Percentiles rank a stretch among this genome's conserved stretches.
Evolutionary conservation across 2,888 invertebrate species (phyloP).

Genomic region (Scaptomyza cyrtandrae): DNA sequence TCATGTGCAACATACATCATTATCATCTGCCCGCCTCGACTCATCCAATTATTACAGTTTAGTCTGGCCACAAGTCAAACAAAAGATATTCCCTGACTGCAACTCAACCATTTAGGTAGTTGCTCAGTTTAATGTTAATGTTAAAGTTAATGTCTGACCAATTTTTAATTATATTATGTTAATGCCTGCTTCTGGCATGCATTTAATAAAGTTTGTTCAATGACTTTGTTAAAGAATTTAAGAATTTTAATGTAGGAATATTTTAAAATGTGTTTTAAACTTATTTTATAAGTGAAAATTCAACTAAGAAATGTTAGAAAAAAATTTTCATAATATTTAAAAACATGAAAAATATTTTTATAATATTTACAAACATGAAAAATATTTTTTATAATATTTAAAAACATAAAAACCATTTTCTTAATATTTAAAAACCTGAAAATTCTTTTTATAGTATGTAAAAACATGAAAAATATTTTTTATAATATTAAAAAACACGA

Average conservation of each 20-base stretch:
- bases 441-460: too few relatives aligned
- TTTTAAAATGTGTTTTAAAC: too few relatives aligned
- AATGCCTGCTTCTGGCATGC: slow-evolving; percentile 8
- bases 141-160: slow-evolving; percentile 8
- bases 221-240: too few relatives aligned
- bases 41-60: slow-evolving; percentile 78
- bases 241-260: too few relatives aligned
- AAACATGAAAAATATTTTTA: too few relatives aligned
- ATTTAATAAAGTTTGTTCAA: neutral
- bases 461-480: too few relatives aligned
- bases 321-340: too few relatives aligned
- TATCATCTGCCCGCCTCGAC: slow-evolving; percentile 35
- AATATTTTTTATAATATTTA: too few relatives aligned
- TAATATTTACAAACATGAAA: neutral
- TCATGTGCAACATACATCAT: slow-evolving; percentile 7
- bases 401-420: too few relatives aligned
- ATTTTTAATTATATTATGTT: slow-evolving; percentile 31
- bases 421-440: neutral
- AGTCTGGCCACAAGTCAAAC: slow-evolving; percentile 75
- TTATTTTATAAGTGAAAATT: neutral
- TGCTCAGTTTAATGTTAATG: too few relatives aligned
- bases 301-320: too few relatives aligned
- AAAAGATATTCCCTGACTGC: slow-evolving; percentile 48
- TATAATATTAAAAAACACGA: neutral
- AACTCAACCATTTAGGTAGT: neutral